Evolutionary conservation across 2,797 vertebrate species (phyloP).

Genomic region (Mycteria americana): DNA sequence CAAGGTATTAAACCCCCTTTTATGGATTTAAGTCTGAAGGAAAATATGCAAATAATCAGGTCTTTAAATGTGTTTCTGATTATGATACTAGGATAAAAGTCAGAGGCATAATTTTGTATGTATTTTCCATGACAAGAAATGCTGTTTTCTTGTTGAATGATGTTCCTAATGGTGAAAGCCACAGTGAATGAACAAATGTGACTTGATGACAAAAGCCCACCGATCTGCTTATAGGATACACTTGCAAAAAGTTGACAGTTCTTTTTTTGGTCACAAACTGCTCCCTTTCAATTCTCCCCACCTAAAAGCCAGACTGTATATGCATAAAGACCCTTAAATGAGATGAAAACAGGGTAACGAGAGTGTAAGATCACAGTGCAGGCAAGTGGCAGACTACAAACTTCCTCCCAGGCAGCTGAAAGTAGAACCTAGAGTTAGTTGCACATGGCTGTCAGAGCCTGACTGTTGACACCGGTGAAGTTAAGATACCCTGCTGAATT

Average conservation of each 20-base stretch:
- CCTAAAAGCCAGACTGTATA: neutral
- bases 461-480: neutral
- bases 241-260: neutral
- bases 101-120: conserved; percentile 55
- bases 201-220: neutral
- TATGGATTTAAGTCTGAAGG: conserved; percentile 77
- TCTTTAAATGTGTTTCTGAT: conserved; percentile 73
- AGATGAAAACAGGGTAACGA: neutral
- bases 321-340: neutral
- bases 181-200: neutral
- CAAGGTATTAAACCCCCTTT: conserved; percentile 77
- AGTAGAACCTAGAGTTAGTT: neutral
- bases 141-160: conserved; percentile 36
- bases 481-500: neutral
- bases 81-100: conserved; percentile 72
- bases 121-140: conserved; percentile 54
- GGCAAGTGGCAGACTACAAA: neutral
- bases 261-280: neutral
- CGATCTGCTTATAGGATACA: neutral
- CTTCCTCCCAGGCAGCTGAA: neutral
- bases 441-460: neutral
- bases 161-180: neutral
- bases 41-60: conserved; percentile 80
- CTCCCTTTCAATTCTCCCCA: neutral
- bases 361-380: neutral